A percentile compares a stretch with the other conserved stretches of the same genome.
phyloP scores from a whole-genome alignment of 2,888 invertebrate genomes.

The Synanthedon tipuliformis region DNA sequence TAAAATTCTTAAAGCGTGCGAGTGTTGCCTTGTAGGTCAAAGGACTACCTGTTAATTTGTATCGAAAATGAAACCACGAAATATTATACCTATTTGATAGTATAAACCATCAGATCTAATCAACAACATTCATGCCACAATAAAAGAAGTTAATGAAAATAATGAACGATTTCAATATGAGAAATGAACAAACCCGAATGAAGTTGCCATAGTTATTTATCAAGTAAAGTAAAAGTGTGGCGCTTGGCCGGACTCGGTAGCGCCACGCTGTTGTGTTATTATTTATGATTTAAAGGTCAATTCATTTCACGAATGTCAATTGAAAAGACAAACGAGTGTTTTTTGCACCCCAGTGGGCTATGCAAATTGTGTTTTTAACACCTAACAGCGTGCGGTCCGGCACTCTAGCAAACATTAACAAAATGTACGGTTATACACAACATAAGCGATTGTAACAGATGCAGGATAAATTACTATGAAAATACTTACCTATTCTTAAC shows the following conservation, averaged over 20 bases:
- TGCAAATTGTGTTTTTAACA: constrained; percentile 44
- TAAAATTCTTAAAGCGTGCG: too few relatives aligned
- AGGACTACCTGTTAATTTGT: too few relatives aligned
- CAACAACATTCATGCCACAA: too few relatives aligned
- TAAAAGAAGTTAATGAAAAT: too few relatives aligned
- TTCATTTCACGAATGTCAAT: constrained; percentile 26
- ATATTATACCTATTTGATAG: too few relatives aligned
- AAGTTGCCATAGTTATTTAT: constrained; percentile 31
- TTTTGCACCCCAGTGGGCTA: constrained; percentile 33
- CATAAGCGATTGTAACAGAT: too few relatives aligned
- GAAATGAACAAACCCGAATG: constrained; percentile 33
- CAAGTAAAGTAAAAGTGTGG: constrained; percentile 56
- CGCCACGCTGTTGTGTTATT: constrained; percentile 23
- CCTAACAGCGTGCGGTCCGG: constrained; percentile 40
- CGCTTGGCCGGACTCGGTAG: constrained; percentile 47
- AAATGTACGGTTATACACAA: constrained; percentile 12
- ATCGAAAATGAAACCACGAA: too few relatives aligned
- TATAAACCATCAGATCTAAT: too few relatives aligned
- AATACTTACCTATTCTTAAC: too few relatives aligned
- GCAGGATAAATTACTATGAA: too few relatives aligned
- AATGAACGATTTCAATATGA: background rate
- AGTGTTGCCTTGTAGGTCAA: too few relatives aligned
- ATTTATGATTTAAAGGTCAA: constrained; percentile 34
- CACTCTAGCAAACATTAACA: constrained; percentile 35
- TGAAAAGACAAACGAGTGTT: constrained; percentile 26